A percentile compares a stretch with the other conserved stretches of the same genome.
Evolutionary conservation across 2,113 vertebrate genomes (phyloP).

Genomic region (Naja naja): DNA sequence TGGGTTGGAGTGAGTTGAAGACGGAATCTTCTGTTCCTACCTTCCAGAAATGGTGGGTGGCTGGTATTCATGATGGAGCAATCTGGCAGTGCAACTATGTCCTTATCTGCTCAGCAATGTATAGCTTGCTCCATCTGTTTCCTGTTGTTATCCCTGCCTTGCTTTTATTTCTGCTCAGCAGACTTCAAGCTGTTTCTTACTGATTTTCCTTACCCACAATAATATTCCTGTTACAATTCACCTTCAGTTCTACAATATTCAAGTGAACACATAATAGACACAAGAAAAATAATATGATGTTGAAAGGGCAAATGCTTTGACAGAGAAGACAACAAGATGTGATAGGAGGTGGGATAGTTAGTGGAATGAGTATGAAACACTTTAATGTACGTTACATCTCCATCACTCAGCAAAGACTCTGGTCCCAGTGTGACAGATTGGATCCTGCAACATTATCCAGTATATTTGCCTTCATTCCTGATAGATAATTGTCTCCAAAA

Average conservation of each 20-base stretch:
- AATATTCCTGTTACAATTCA: background rate
- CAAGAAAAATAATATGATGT: background rate
- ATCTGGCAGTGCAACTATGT: background rate
- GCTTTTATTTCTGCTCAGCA: background rate
- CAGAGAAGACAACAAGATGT: background rate
- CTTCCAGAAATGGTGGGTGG: background rate
- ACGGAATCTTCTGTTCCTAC: background rate
- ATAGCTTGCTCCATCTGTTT: constrained; percentile 3
- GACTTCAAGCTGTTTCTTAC: background rate
- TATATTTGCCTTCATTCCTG: background rate
- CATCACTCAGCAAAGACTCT: too few species aligned
- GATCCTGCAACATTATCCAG: background rate
- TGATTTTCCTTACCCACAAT: background rate
- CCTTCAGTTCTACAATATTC: background rate
- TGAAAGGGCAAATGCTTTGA: background rate
- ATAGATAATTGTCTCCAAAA: background rate
- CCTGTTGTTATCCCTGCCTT: background rate
- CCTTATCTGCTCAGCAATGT: background rate
- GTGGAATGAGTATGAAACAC: background rate
- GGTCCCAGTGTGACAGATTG: background rate
- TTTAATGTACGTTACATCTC: background rate
- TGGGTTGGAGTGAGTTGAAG: background rate
- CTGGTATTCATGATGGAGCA: background rate
- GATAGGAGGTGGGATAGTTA: background rate
- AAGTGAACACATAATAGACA: background rate